Evolutionary conservation across 2,797 vertebrate species (phyloP).

Genomic region (Antrozous pallidus): DNA sequence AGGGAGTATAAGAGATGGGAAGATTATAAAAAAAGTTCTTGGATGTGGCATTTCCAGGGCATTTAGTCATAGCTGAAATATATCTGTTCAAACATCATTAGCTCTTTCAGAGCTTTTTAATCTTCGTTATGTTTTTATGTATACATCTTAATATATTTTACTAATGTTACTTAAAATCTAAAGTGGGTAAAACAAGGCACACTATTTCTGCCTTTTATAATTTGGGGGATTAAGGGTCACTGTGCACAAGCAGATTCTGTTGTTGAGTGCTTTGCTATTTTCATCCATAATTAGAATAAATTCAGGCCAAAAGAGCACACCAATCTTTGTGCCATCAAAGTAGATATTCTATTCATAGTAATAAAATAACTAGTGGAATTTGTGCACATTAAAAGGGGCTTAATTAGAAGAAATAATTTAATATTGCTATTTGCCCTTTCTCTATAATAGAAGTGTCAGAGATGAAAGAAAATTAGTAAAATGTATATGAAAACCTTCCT

Average conservation of each 20-base stretch:
- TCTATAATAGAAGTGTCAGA: too few relatives aligned
- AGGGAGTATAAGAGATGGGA: not conserved
- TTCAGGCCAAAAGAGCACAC: not conserved
- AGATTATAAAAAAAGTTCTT: not conserved
- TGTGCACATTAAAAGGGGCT: too few relatives aligned
- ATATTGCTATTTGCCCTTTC: too few relatives aligned
- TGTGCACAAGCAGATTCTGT: not conserved
- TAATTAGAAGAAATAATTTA: too few relatives aligned
- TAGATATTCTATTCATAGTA: not conserved
- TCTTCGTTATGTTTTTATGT: not conserved
- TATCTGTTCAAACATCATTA: not conserved
- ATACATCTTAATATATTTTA: not conserved
- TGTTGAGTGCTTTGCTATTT: slow-evolving; percentile 13
- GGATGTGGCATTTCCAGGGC: not conserved
- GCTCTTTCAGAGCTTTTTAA: not conserved
- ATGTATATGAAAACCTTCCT: too few relatives aligned
- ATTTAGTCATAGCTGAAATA: not conserved
- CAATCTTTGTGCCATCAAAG: slow-evolving; percentile 30
- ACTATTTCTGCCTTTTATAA: slow-evolving; percentile 14
- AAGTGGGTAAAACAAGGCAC: not conserved
- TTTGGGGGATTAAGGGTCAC: not conserved
- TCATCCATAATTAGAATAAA: slow-evolving; percentile 32
- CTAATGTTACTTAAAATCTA: not conserved
- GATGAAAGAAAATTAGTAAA: too few relatives aligned
- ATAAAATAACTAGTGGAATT: not conserved